Conservation (phyloP, 2,113 vertebrate genomes). For the Collichthys lucidus region DNA sequence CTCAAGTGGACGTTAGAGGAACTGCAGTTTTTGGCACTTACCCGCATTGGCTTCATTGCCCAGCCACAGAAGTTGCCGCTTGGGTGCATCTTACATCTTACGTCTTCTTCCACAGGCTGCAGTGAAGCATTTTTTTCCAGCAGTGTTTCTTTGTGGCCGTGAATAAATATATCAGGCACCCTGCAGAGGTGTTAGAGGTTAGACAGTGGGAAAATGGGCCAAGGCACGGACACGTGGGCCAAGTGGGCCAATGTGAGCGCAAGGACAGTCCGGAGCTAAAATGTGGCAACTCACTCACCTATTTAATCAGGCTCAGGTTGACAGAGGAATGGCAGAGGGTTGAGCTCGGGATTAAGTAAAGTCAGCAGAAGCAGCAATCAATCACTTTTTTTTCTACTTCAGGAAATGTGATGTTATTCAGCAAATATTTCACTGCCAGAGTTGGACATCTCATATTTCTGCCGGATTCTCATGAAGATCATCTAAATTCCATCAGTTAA, state of each 20-base stretch:
- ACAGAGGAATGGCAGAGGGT: not conserved
- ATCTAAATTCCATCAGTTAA: slow-evolving; percentile 16
- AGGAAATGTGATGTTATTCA: slow-evolving; percentile 9
- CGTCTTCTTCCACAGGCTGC: slow-evolving; percentile 18
- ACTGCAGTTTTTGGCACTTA: no score
- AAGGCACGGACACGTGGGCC: slow-evolving; percentile 35
- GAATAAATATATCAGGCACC: slow-evolving; percentile 55
- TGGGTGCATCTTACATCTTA: slow-evolving; percentile 13
- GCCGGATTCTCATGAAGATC: not conserved
- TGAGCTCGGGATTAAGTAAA: not conserved
- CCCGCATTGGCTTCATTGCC: no score
- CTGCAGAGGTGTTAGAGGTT: slow-evolving; percentile 13
- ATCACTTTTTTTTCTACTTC: not conserved
- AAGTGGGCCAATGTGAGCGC: slow-evolving; percentile 67
- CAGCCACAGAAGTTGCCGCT: no score
- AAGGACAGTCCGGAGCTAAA: not conserved
- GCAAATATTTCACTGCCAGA: not conserved
- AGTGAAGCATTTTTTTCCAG: slow-evolving; percentile 41
- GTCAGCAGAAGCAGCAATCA: slow-evolving; percentile 2
- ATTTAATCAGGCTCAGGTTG: not conserved
- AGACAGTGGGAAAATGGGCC: not conserved
- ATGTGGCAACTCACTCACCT: not conserved
- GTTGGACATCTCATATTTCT: slow-evolving; percentile 12
- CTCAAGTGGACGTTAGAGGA: no score
- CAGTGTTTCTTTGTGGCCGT: slow-evolving; percentile 44